A percentile compares a stretch with the other conserved stretches of the same genome.
phyloP scores from a whole-genome alignment of 2,113 vertebrate genomes.

The Ceyx margarethae region DNA sequence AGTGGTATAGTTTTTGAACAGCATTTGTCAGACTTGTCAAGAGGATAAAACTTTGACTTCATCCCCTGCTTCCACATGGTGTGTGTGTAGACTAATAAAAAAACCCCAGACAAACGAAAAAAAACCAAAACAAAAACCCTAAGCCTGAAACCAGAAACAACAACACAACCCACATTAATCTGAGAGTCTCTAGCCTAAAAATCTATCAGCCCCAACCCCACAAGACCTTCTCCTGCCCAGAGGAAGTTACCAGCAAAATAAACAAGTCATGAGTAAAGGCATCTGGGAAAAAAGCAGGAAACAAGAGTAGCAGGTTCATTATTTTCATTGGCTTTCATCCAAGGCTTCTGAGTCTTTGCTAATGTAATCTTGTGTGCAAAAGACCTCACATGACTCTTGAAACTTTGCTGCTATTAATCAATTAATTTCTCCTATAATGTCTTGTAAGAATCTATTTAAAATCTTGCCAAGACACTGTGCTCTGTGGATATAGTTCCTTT shows the following conservation, averaged over 20 bases:
- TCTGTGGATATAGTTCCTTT: accelerated
- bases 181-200: neutral
- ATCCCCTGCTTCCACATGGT: accelerated
- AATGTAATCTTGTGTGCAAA: neutral
- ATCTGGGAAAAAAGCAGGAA: neutral
- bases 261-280: accelerated
- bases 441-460: neutral
- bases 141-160: too few relatives aligned
- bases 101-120: too few relatives aligned
- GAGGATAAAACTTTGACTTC: neutral
- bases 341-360: neutral
- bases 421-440: neutral
- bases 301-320: neutral
- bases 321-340: neutral
- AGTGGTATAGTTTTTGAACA: neutral
- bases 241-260: neutral
- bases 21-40: neutral
- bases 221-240: accelerated
- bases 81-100: neutral
- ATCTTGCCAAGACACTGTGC: neutral
- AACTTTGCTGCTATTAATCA: neutral
- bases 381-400: accelerated
- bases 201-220: accelerated
- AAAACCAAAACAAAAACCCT: too few relatives aligned
- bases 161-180: too few relatives aligned